These are phyloP conservation scores for Chelmon rostratus DNA, from an alignment of 2,797 vertebrate species.

Conservation along the genomic window DNA sequence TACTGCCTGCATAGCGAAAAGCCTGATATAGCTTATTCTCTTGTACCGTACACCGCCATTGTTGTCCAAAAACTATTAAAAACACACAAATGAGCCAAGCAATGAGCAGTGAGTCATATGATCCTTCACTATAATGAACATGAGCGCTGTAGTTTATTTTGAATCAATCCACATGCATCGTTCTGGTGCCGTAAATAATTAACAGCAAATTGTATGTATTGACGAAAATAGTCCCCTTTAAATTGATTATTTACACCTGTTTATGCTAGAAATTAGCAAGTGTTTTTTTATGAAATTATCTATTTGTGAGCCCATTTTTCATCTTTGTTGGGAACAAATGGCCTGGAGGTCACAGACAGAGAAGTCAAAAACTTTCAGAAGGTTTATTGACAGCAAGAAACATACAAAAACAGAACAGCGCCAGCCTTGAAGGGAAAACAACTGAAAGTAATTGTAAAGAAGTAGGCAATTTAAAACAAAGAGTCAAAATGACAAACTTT, in stretches of 20 bases:
- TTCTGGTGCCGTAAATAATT: background rate
- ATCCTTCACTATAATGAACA: conserved; percentile 20
- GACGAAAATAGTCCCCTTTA: conserved; percentile 35
- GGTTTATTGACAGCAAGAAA: conserved; percentile 8
- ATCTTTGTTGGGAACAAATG: background rate
- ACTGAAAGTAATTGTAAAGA: background rate
- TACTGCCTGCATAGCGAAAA: background rate
- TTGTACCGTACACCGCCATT: background rate
- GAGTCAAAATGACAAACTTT: background rate
- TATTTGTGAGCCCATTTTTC: background rate
- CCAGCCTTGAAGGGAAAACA: background rate
- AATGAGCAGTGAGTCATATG: background rate
- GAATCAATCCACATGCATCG: conserved; percentile 12
- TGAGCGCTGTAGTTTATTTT: conserved; percentile 13
- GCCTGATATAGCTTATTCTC: background rate
- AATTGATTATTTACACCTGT: background rate
- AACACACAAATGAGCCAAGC: background rate
- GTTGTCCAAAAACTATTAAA: conserved; percentile 9
- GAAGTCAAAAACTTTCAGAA: conserved; percentile 13
- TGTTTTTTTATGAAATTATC: background rate
- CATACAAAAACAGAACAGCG: background rate
- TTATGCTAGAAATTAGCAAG: background rate
- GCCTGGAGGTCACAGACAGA: background rate
- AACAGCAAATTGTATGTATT: conserved; percentile 27
- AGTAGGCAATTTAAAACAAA: background rate